These are phyloP conservation scores for Formica exsecta DNA, from an alignment of 1,140 invertebrate species.

Conservation along the genomic window DNA sequence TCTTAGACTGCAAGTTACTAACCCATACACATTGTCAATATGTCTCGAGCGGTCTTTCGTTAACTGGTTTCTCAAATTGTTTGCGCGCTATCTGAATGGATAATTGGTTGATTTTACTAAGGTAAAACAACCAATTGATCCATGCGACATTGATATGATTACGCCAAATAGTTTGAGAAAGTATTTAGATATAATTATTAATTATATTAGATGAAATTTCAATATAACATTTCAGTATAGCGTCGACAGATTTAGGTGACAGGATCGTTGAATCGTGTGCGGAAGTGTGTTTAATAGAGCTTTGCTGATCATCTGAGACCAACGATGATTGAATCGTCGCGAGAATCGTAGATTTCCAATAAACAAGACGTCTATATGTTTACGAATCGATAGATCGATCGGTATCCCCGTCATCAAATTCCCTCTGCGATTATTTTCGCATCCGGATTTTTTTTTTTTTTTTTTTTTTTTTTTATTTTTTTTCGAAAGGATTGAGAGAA, in stretches of 20 bases:
- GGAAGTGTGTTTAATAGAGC: background rate
- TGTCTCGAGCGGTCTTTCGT: background rate
- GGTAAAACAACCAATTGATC: conserved; percentile 32
- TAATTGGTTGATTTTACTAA: conserved; percentile 19
- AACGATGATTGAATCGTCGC: conserved; percentile 18
- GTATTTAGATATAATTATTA: background rate
- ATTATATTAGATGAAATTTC: background rate
- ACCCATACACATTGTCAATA: background rate
- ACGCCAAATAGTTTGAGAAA: background rate
- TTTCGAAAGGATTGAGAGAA: too few species aligned
- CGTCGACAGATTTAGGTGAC: conserved; percentile 29
- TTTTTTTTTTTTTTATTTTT: background rate
- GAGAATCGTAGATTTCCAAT: background rate
- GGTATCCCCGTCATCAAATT: conserved; percentile 22
- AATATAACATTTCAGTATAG: conserved; percentile 5
- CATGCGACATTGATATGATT: conserved; percentile 1
- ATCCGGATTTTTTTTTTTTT: background rate
- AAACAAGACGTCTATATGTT: background rate
- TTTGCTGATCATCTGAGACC: conserved; percentile 15
- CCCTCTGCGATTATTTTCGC: conserved; percentile 38
- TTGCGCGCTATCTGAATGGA: background rate
- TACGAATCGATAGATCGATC: conserved; percentile 12
- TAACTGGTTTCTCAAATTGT: conserved; percentile 27
- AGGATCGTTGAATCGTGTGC: conserved; percentile 22
- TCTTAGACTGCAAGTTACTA: conserved; percentile 14